phyloP scores from a whole-genome alignment of 2,113 vertebrate species.

The Erinaceus europaeus region DNA sequence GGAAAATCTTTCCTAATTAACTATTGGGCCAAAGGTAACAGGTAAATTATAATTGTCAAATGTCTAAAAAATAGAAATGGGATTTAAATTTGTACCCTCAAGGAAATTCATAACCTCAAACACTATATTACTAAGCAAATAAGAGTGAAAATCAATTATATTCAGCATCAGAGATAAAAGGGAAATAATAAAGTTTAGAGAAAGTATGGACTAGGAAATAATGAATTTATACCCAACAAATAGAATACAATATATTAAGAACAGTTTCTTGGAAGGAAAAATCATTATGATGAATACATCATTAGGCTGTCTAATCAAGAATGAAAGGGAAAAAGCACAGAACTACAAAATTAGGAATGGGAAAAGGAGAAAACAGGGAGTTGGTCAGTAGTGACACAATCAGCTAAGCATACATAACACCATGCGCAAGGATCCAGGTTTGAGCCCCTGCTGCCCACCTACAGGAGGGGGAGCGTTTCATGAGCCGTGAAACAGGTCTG shows the following conservation, averaged over 20 bases:
- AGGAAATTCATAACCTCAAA: background rate
- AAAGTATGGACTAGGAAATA: conserved; percentile 10
- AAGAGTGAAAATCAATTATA: conserved; percentile 30
- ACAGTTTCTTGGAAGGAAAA: background rate
- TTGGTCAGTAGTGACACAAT: no score
- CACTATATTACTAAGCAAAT: background rate
- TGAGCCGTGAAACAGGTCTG: no score
- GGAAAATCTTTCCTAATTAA: background rate
- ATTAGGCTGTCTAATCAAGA: background rate
- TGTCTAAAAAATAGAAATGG: conserved; percentile 23
- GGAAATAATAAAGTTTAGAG: background rate
- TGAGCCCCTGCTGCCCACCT: no score
- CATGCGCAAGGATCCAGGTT: no score
- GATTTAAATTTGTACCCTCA: conserved; percentile 10
- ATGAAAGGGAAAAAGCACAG: background rate
- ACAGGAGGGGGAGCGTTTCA: no score
- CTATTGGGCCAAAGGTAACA: conserved; percentile 15
- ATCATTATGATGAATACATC: background rate
- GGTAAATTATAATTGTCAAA: background rate
- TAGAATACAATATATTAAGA: conserved; percentile 31
- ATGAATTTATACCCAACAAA: background rate
- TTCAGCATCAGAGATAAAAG: conserved; percentile 9
- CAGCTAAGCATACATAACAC: no score
- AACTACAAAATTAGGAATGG: conserved; percentile 43
- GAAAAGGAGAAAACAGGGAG: conserved; percentile 25